Evolutionary conservation across 2,888 invertebrate genomes (phyloP), one percentile per base, ranked within the genome.

Genomic region (Lasioglossum oenotherae): DNA sequence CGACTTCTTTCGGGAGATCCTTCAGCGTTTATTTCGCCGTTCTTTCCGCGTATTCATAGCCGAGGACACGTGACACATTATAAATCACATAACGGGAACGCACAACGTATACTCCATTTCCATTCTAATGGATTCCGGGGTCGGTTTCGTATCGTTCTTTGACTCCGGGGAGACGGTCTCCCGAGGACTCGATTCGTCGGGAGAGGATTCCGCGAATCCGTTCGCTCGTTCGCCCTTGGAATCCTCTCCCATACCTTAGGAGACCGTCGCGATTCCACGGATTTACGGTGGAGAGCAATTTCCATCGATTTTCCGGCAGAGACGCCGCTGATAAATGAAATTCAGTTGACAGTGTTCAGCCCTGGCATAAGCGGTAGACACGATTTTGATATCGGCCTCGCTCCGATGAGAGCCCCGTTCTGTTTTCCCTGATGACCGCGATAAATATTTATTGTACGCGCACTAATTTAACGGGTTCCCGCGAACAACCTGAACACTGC

Each of bases 281-380:
- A 79, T 81, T 77, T 80, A 76, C 16, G n/a, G 67, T 14, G 19
- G 23, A n/a, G 27, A 16, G 53, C 67, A 74, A 53, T 87, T 81
- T 80, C 81, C 82, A 88, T 87, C 85, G 80, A 88, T 85, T 75
- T 84, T 84, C 60, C 74, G 64, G 27, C 76, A 8, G 41, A 31
- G 72, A 10, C 38, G 60, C n/a, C 60, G 57, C 74, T 85, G 85
- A 85, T 85, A 87, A 88, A 88, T 88, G 88, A 85, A 85, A 87
- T 88, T 87, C 83, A 5, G 38, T 69, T 46, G 64, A 31, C 41
- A 72, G 35, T 16, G 80, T 78, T 67, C 71, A 31, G 31, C 31
- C 23, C 23, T 2, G 27, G 27, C 23, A 57, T 79, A 79, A 74
- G 67, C 44, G 31, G 57, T 57, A 46, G 49, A 67, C 23, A 27